phyloP scores from a whole-genome alignment of 2,113 vertebrate genomes.

The Typhlomys cinereus region DNA sequence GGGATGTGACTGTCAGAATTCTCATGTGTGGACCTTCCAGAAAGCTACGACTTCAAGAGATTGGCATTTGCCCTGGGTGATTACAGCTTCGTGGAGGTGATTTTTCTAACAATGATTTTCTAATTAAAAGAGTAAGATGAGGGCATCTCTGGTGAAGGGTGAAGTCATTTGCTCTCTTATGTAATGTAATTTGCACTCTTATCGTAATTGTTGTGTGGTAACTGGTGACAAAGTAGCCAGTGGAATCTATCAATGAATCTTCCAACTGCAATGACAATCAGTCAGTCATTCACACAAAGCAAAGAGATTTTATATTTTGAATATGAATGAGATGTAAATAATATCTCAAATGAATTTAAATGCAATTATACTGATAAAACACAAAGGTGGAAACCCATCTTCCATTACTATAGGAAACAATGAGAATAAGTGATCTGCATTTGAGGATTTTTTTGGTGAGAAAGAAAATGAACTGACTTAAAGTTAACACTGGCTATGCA shows the following conservation, averaged over 20 bases:
- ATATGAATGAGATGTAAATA: slow-evolving; percentile 64
- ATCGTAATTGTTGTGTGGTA: neutral
- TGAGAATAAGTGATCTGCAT: slow-evolving; percentile 28
- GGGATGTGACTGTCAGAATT: neutral
- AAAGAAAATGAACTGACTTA: slow-evolving; percentile 10
- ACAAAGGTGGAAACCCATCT: neutral
- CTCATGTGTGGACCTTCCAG: neutral
- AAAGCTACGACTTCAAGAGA: neutral
- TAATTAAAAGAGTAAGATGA: slow-evolving; percentile 8
- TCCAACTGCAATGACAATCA: slow-evolving; percentile 33
- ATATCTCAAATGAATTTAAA: slow-evolving; percentile 57
- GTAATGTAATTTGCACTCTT: neutral
- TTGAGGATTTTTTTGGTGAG: slow-evolving; percentile 5
- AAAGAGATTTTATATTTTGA: slow-evolving; percentile 3
- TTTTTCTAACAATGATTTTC: slow-evolving; percentile 29
- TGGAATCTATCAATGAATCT: neutral
- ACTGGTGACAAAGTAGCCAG: slow-evolving; percentile 16
- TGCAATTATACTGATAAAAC: slow-evolving; percentile 31
- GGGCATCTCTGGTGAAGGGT: too few relatives aligned
- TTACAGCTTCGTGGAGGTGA: neutral
- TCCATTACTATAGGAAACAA: slow-evolving; percentile 26
- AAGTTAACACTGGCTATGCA: neutral
- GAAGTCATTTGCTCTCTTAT: neutral
- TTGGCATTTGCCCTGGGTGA: neutral
- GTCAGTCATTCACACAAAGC: neutral